Conservation (phyloP, 1,140 invertebrate species). For the Zaprionus camerounensis region DNA sequence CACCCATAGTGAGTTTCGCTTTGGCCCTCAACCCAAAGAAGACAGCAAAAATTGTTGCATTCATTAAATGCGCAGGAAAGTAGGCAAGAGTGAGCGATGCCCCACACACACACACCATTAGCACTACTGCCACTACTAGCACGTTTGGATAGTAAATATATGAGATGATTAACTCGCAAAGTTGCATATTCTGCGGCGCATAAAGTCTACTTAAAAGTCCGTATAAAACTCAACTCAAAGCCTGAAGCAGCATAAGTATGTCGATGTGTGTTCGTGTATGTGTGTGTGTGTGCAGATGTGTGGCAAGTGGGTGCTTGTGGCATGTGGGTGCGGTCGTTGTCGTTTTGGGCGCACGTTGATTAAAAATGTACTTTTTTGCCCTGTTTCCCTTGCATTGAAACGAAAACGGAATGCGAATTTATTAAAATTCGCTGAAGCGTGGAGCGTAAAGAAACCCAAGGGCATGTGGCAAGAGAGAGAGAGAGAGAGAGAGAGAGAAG, state of each 20-base stretch:
- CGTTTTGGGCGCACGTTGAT: slow-evolving; percentile 38
- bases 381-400: slow-evolving; percentile 30
- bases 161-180: slow-evolving; percentile 44
- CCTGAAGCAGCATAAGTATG: neutral
- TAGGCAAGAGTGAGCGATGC: neutral
- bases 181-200: slow-evolving; percentile 25
- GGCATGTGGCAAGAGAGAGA: neutral
- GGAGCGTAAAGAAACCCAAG: slow-evolving; percentile 7
- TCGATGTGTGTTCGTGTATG: slow-evolving; percentile 7
- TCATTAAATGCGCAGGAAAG: slow-evolving; percentile 50
- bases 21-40: slow-evolving; percentile 38
- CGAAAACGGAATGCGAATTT: slow-evolving; percentile 37
- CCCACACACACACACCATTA: slow-evolving; percentile 21
- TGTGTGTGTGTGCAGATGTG: neutral
- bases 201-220: slow-evolving; percentile 28
- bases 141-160: neutral
- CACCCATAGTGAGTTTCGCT: slow-evolving; percentile 63
- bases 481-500: slow-evolving; percentile 7
- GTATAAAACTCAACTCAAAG: slow-evolving; percentile 16
- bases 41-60: slow-evolving; percentile 51
- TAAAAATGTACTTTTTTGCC: slow-evolving; percentile 40
- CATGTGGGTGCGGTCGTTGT: slow-evolving; percentile 6
- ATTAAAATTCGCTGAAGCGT: slow-evolving; percentile 42
- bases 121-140: no score
- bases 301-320: neutral